Evolutionary conservation across 2,113 vertebrate genomes (phyloP), one percentile per base, ranked within the genome.

Genomic region (Chaenogobius annularis): DNA sequence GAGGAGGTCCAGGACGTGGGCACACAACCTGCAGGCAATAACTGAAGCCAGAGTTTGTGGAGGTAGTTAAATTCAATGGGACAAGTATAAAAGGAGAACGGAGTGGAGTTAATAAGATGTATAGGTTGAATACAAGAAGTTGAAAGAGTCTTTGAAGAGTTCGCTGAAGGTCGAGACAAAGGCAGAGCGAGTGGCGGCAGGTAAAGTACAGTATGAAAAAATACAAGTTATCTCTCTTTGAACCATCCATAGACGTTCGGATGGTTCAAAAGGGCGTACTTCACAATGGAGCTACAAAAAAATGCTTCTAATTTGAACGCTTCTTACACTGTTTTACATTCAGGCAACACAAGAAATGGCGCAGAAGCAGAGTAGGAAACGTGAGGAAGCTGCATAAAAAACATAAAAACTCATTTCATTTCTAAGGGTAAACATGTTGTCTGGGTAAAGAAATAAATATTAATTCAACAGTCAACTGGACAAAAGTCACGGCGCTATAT

Each of bases 1-100:
- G 2, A 40, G 85, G 69, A 79, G 79, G 66, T 73, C 67, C 4
- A 48, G 80, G 79, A 81, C 82, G 81, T 69, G 66, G 61, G 44
- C 68, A 79, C 35, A 77, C 61, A 73, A 80, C 26, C 26, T 31
- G 68, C 77, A 77, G 78, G 70, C 82, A 75, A 70, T 79, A 66
- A 22, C 48, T 66, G 75, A 72, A 77, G 65, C 66, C 14, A 19
- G 15, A 19, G 47, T 50, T 50, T 17, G 15, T 19, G 47, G 3
- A 40, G 47, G 15, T 48, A 48, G 14, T 48, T 5, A 5, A 14
- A 48, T 48, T 15, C 47, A 48, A 48, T 15, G 14, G 43, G 69
- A 72, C 69, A 79, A 74, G 69, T 63, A 56, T 85, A 43, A 37
- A 63, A 19, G 35, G 13, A 9, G 15, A 37, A 17, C 37, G 7